Base-by-base conservation (phyloP, 2,888 invertebrate genomes). In the Stomorhina lunata region DNA sequence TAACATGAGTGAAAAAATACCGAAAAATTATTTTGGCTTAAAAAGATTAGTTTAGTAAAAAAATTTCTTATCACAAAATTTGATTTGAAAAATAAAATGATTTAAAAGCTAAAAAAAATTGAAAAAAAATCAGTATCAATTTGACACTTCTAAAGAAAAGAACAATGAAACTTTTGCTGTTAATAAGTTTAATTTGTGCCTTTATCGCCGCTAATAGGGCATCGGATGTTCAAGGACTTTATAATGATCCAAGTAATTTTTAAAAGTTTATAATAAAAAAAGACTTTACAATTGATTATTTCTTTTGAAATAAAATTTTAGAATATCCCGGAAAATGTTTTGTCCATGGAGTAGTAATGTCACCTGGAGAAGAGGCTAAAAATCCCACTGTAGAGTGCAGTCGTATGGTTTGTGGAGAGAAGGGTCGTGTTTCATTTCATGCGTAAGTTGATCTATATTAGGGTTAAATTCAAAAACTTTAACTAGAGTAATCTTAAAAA, bases 301-400 rank as follows among this genome's bases (percentile, higher is more conserved):
- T 34, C 17, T 48, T 20, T 48, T 45, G 12, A n/a, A n/a, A n/a
- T n/a, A n/a, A n/a, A n/a, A n/a, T 40, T 25, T 22, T 1, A 73
- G 63, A 53, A 6, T 32, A 73, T 34, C 65, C 65, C n/a, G 65
- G 45, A 2, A 75, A 65, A 75, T 65, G 73, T 45, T 63, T 65
- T 4, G 9, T 73, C 2, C 4, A 65, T 10, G 63, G 12, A n/a
- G 1, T 9, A 15, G 20, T 66, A 27, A 29, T 76, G 15, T 76
- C 66, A 0, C 9, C 20, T n/a, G 48, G 37, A 10, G 57, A 76
- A 9, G 20, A 27, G 10, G 27, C n/a, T 37, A n/a, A 2, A 37
- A 12, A n/a, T n/a, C 17, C 37, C 12, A 0, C 15, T 22, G 0
- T 2, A 9, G 0, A n/a, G 5, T 75, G 75, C 34, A 17, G 9